These are phyloP conservation scores for Rallus limicola DNA, from an alignment of 2,113 vertebrate species.

Conservation along the genomic window DNA sequence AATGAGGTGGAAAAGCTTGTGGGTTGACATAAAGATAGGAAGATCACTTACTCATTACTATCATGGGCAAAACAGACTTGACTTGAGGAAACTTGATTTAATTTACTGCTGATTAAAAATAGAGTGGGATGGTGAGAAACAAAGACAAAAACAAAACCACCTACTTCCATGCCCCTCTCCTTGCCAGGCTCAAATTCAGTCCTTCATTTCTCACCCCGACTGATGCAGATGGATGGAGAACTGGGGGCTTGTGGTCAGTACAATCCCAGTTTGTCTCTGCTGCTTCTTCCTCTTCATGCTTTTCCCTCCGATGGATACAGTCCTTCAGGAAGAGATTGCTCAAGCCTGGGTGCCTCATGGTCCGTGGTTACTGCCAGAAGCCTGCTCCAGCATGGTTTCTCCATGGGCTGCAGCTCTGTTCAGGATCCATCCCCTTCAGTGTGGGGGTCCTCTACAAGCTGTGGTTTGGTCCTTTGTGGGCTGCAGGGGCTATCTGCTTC, in stretches of 20 bases:
- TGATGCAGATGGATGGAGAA: not conserved
- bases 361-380: not conserved
- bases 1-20: not conserved
- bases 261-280: not conserved
- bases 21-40: not conserved
- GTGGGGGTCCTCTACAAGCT: not conserved
- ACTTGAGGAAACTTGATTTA: not conserved
- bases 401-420: fast-evolving
- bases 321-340: not conserved
- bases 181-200: not conserved
- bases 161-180: fast-evolving
- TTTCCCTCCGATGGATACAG: not conserved
- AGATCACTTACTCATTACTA: not conserved
- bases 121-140: not conserved
- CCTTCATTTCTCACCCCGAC: not conserved
- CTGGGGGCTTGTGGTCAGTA: fast-evolving
- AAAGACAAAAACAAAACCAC: not conserved
- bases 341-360: not conserved
- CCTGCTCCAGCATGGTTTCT: not conserved
- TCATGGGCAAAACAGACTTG: not conserved
- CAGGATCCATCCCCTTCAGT: not conserved
- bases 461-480: not conserved
- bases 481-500: not conserved
- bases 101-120: not conserved
- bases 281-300: not conserved